Evolutionary conservation across 1,140 invertebrate genomes (phyloP), one percentile per base, ranked within the genome.

Genomic region (Notospermus geniculatus): DNA sequence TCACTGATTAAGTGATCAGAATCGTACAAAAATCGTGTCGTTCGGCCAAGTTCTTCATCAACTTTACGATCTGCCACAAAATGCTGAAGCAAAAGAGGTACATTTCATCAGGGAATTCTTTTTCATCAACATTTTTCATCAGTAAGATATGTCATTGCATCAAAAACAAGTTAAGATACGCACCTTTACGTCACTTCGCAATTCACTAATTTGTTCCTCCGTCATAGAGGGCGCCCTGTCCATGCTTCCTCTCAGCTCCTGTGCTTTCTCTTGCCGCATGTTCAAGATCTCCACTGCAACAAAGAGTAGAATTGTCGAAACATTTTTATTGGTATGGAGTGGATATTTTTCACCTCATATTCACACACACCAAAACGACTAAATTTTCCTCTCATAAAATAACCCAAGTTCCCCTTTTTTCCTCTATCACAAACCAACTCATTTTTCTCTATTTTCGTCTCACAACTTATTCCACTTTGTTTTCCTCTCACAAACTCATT

Each of bases 181-280:
- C 45, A 78, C 77, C 71, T 80, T 80, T 22, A 80, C 73, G 36
- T 80, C 75, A 23, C 72, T 63, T 45, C 78, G 59, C 19, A 80
- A 69, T 25, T 75, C 72, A n/a, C 66, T 58, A 22, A 78, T 50
- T 50, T 78, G 70, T 13, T 64, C 19, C 23, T 78, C 76, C 52
- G 54, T 73, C 63, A 79, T 60, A 28, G 59, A 59, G 23, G 75
- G 75, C 11, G 75, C 66, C 27, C 75, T 60, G 41, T 77, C 76
- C 55, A 72, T 69, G 54, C 67, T 68, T 5, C 64, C 53, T 60
- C 72, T 75, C 19, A 80, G 58, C 11, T 76, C 72, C 15, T 53
- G 63, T 22, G 74, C 76, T 27, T 67, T 70, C 28, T 68, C 65
- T 54, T 78, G 74, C 19, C 76, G 64, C 62, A 66, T 71, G 5